Percentiles rank a stretch among this genome's conserved stretches.
phyloP scores from a whole-genome alignment of 2,797 vertebrate species.

The Gymnoscopelus braueri region DNA sequence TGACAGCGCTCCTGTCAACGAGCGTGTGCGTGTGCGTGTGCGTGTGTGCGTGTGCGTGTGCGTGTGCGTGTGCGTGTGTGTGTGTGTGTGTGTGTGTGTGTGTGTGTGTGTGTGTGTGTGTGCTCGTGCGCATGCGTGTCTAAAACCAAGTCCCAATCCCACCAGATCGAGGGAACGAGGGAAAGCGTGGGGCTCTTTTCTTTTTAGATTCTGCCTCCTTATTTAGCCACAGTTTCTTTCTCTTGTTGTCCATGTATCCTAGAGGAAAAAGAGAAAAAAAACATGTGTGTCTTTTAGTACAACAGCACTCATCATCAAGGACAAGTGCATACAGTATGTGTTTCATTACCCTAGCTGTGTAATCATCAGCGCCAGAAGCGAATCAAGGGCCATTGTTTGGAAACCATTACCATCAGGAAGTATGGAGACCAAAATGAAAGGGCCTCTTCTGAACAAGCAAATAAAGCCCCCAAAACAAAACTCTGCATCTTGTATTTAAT shows the following conservation, averaged over 20 bases:
- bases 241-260: conserved; percentile 91
- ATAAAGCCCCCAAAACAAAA: conserved; percentile 48
- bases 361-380: conserved; percentile 48
- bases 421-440: conserved; percentile 55
- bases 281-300: neutral
- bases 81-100: conserved; percentile 10
- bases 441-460: conserved; percentile 48
- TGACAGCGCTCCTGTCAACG: conserved; percentile 37
- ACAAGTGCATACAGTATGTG: conserved; percentile 9
- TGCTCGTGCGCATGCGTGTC: conserved; percentile 29
- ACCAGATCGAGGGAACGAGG: conserved; percentile 80
- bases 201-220: conserved; percentile 90
- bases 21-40: neutral
- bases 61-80: neutral
- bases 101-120: conserved; percentile 9
- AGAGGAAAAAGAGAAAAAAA: conserved; percentile 58
- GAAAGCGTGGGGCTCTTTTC: conserved; percentile 86
- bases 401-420: conserved; percentile 45
- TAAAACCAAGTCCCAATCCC: conserved; percentile 81
- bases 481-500: conserved; percentile 63
- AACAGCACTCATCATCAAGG: conserved; percentile 7
- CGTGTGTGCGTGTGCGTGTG: conserved; percentile 5
- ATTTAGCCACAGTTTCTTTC: conserved; percentile 91
- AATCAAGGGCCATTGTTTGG: conserved; percentile 59
- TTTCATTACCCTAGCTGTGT: conserved; percentile 34